A percentile compares a stretch with the other conserved stretches of the same genome.
Evolutionary conservation across 2,888 invertebrate genomes (phyloP).

Genomic region (Drosophila phalerata): DNA sequence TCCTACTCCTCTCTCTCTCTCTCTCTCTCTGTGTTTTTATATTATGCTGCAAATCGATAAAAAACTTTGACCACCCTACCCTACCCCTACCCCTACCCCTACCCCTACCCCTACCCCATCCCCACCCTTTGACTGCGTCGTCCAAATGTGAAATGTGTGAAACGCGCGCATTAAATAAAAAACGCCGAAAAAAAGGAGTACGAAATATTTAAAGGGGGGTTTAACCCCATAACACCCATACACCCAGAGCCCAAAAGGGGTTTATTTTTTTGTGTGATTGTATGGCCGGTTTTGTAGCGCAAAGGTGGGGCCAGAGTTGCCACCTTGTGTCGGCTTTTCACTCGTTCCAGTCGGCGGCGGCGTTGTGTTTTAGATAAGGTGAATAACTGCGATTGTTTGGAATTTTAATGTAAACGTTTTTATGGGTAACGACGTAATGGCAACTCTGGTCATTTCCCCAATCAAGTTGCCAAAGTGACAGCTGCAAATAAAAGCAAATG

Average conservation of each 20-base stretch:
- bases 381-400: slow-evolving; percentile 76
- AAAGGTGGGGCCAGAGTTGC: slow-evolving; percentile 42
- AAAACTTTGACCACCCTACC: slow-evolving; percentile 65
- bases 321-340: neutral
- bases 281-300: slow-evolving; percentile 38
- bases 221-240: neutral
- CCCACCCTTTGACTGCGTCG: slow-evolving; percentile 38
- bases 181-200: slow-evolving; percentile 51
- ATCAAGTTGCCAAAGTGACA: too few species aligned
- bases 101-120: neutral
- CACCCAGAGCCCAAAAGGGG: slow-evolving; percentile 20
- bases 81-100: neutral
- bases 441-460: slow-evolving; percentile 4
- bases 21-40: slow-evolving; percentile 37
- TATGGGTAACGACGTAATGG: slow-evolving; percentile 26
- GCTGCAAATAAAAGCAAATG: too few species aligned
- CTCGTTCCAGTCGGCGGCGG: slow-evolving; percentile 22
- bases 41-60: slow-evolving; percentile 78
- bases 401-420: slow-evolving; percentile 75
- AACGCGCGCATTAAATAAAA: slow-evolving; percentile 81
- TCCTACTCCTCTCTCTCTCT: neutral
- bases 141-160: slow-evolving; percentile 80
- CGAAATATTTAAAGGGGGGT: slow-evolving; percentile 22
- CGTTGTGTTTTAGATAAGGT: slow-evolving; percentile 77
- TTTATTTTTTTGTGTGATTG: slow-evolving; percentile 27